Evolutionary conservation across 2,888 invertebrate species (phyloP).

Genomic region (Subacronicta megacephala): DNA sequence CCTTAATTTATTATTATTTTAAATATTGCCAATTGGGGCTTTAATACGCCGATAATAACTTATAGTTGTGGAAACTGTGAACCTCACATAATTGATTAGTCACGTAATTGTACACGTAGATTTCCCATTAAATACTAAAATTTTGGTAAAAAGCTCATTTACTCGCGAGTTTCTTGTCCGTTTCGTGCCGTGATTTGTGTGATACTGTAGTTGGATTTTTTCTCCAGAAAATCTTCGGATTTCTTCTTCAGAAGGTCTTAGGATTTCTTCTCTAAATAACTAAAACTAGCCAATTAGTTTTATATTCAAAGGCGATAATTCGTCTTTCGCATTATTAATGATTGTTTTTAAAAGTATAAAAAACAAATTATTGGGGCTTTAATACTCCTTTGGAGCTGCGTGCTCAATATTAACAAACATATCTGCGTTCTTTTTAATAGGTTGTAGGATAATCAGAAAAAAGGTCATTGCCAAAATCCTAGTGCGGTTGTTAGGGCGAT

Average conservation of each 20-base stretch:
- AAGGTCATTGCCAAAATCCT: neutral
- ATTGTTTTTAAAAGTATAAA: slow-evolving; percentile 11
- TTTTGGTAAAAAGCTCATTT: slow-evolving; percentile 1
- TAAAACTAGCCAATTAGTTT: no score
- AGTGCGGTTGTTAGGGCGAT: neutral
- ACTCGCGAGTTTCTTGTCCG: no score
- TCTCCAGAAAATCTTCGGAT: neutral
- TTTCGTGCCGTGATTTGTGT: neutral
- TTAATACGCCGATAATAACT: slow-evolving; percentile 12
- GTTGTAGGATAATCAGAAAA: neutral
- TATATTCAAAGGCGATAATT: no score
- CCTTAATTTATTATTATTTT: slow-evolving; percentile 35
- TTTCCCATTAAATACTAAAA: slow-evolving; percentile 25
- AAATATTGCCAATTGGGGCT: slow-evolving; percentile 1
- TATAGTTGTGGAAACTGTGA: slow-evolving; percentile 12
- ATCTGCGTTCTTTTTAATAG: slow-evolving; percentile 45
- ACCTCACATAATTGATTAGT: slow-evolving; percentile 12
- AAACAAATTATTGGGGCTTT: slow-evolving; percentile 3
- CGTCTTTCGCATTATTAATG: slow-evolving; percentile 4
- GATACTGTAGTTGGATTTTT: neutral
- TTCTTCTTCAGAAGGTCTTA: neutral
- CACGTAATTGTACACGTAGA: slow-evolving; percentile 18
- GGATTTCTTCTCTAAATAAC: no score
- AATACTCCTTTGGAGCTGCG: slow-evolving; percentile 16
- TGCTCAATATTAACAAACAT: slow-evolving; percentile 46